Percentiles rank a stretch among this genome's conserved stretches.
Evolutionary conservation across 2,888 invertebrate species (phyloP).

Genomic region (Bombyx huttoni): DNA sequence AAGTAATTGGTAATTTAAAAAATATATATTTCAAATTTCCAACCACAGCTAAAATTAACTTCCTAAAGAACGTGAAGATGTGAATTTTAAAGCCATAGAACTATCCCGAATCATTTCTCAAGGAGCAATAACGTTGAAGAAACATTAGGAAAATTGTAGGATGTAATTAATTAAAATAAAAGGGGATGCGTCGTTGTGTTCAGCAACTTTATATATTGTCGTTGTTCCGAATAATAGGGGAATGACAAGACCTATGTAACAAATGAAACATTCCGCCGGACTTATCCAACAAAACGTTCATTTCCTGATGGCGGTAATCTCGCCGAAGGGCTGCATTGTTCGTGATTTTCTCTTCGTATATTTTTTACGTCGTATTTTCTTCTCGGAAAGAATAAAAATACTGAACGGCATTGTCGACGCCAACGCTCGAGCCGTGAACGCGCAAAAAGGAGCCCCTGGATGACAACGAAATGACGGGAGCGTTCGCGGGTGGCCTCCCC

Average conservation of each 20-base stretch:
- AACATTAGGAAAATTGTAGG: constrained; percentile 4
- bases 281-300: constrained; percentile 67
- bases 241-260: constrained; percentile 65
- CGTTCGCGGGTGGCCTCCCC: constrained; percentile 45
- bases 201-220: constrained; percentile 42
- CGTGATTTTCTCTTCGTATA: constrained; percentile 55
- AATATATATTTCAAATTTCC: too few species aligned
- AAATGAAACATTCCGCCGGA: constrained; percentile 58
- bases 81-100: too few species aligned
- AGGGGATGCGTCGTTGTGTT: constrained; percentile 33
- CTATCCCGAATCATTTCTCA: not conserved
- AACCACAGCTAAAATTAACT: too few species aligned
- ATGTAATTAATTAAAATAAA: constrained; percentile 31
- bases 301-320: constrained; percentile 71
- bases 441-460: constrained; percentile 60
- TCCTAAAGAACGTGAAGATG: too few species aligned
- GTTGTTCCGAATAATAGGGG: constrained; percentile 42
- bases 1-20: too few species aligned
- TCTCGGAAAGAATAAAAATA: constrained; percentile 64
- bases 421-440: constrained; percentile 57
- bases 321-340: constrained; percentile 69
- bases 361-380: constrained; percentile 51
- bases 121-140: constrained; percentile 14
- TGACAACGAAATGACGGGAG: constrained; percentile 70
- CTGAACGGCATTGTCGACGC: constrained; percentile 66